Evolutionary conservation across 2,888 invertebrate genomes (phyloP), one percentile per base, ranked within the genome.

Genomic region (Oscheius sp.): DNA sequence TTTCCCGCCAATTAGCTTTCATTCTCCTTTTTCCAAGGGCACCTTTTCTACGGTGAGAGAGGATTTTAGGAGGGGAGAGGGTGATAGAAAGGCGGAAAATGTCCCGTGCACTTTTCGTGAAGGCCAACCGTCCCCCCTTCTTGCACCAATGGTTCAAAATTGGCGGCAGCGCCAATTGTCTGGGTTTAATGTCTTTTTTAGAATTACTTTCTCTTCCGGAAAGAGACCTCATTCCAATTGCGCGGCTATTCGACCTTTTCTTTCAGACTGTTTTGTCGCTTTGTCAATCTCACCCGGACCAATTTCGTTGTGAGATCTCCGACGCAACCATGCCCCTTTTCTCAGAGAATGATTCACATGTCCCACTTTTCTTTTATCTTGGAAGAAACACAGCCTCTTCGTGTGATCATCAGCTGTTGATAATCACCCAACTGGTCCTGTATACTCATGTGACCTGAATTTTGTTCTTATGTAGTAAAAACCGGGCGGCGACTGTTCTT

Each of bases 391-490:
- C n/a, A 61, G n/a, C n/a, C n/a, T n/a, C n/a, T n/a, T 18, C 43
- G 61, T 61, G 61, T 61, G 61, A 61, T 21, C 58, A 58, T 2
- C 25, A 41, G 61, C n/a, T 59, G 61, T 21, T 55, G 55, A 55
- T 55, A 18, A 55, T 55, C 55, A 55, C n/a, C n/a, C 35, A 23
- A 55, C 55, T 55, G 61, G 43, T 41, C 35, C 35, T 6, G 35
- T 35, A 35, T 61, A 18, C 5, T n/a, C 21, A 41, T 61, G 61
- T 61, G 61, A 43, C 61, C 61, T 61, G 61, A 45, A 61, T 61
- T 45, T 43, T 35, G 43, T 23, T 25, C 61, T 35, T 61, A 61
- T 61, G 41, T 41, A 16, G n/a, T 43, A 13, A 43, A 61, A 61
- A 55, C 55, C 49, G 16, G 49, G 35, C 35, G 35, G 35, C 35